phyloP scores from a whole-genome alignment of 2,113 vertebrate genomes.

The Nanger granti region DNA sequence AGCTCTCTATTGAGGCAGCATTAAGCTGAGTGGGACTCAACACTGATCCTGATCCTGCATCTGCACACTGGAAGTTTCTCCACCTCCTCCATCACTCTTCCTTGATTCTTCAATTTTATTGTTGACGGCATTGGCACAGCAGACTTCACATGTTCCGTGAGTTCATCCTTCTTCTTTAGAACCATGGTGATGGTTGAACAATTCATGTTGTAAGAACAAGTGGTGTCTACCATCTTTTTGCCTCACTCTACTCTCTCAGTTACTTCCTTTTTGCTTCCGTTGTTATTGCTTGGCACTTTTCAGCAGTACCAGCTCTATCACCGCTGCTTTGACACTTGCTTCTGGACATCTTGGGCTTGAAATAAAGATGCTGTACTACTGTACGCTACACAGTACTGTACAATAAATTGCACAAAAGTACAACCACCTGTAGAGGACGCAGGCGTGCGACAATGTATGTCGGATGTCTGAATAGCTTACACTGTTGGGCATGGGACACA shows the following conservation, averaged over 20 bases:
- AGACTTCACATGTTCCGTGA: not conserved
- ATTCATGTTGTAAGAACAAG: not conserved
- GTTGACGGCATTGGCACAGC: not conserved
- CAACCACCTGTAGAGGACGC: not conserved
- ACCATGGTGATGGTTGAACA: not conserved
- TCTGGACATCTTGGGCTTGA: not conserved
- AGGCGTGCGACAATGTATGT: not conserved
- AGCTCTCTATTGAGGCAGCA: not conserved
- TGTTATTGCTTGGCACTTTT: not conserved
- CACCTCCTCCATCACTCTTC: no score
- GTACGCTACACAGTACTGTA: rapidly evolving
- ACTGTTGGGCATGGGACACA: rapidly evolving
- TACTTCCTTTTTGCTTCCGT: not conserved
- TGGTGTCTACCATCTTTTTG: not conserved
- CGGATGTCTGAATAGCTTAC: not conserved
- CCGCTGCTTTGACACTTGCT: not conserved
- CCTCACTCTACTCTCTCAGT: not conserved
- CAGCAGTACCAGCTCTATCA: not conserved
- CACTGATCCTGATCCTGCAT: not conserved
- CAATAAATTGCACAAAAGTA: not conserved
- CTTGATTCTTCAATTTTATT: not conserved
- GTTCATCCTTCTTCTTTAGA: not conserved
- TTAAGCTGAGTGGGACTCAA: not conserved
- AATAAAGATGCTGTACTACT: not conserved
- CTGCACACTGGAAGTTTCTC: not conserved